Conservation (phyloP, 2,797 vertebrate species). For the Luscinia luscinia region DNA sequence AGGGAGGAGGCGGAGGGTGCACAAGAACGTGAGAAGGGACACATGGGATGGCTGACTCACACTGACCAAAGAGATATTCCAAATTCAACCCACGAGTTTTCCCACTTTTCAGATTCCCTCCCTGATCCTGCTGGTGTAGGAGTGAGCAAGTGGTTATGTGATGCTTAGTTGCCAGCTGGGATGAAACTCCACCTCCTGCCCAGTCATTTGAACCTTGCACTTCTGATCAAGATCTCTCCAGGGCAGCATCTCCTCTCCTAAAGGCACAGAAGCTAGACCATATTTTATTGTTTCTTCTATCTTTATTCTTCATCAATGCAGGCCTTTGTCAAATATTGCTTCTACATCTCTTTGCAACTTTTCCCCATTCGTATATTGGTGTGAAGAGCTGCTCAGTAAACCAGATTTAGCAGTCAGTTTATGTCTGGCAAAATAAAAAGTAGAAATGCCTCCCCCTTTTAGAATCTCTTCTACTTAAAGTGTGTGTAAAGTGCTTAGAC, state of each 20-base stretch:
- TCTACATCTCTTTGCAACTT: background rate
- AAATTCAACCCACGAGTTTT: background rate
- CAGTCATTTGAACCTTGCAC: background rate
- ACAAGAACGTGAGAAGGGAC: background rate
- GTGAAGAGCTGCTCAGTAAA: background rate
- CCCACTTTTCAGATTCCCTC: background rate
- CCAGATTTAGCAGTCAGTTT: background rate
- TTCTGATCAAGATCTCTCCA: background rate
- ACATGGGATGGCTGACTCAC: rapidly evolving
- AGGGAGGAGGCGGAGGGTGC: background rate
- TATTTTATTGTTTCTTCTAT: background rate
- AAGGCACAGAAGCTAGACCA: background rate
- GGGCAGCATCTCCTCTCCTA: background rate
- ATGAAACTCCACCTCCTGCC: background rate
- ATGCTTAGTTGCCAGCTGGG: background rate
- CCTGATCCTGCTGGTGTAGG: background rate
- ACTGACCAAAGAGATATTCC: background rate
- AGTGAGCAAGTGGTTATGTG: background rate
- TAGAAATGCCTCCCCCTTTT: background rate
- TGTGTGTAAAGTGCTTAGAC: background rate
- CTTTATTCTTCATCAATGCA: background rate
- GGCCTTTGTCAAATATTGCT: background rate
- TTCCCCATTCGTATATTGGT: background rate
- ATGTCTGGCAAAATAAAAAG: background rate
- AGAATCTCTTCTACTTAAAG: background rate